Evolutionary conservation across 2,113 vertebrate species (phyloP).

Genomic region (Vidua macroura): DNA sequence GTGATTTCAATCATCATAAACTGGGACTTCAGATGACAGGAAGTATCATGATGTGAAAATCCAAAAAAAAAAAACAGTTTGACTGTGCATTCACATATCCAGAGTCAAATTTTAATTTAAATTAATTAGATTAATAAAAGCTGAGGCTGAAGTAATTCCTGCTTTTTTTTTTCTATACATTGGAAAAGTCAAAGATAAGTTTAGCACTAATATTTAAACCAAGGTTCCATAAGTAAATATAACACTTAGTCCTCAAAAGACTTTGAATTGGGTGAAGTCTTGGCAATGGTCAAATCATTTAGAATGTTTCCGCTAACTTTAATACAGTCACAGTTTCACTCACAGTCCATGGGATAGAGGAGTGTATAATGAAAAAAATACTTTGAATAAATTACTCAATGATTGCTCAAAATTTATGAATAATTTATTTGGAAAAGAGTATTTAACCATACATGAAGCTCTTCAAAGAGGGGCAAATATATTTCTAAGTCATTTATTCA

Average conservation of each 20-base stretch:
- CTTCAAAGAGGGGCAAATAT: slow-evolving; percentile 17
- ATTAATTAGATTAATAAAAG: background rate
- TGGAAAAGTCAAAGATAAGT: background rate
- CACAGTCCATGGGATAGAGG: background rate
- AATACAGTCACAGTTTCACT: background rate
- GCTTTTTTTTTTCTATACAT: background rate
- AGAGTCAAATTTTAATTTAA: background rate
- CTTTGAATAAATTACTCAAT: slow-evolving; percentile 46
- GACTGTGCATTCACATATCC: background rate
- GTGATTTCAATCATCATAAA: background rate
- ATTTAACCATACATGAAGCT: slow-evolving; percentile 38
- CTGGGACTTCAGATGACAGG: background rate
- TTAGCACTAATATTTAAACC: background rate
- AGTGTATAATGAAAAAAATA: slow-evolving; percentile 33
- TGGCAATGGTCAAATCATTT: background rate
- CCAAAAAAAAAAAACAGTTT: background rate
- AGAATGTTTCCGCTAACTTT: background rate
- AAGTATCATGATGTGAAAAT: background rate
- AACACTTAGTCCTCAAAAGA: background rate
- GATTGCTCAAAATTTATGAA: slow-evolving; percentile 49
- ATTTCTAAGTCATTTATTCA: slow-evolving; percentile 55
- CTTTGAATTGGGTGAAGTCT: background rate
- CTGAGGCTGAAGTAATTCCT: background rate
- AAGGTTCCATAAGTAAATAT: background rate
- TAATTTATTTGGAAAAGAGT: slow-evolving; percentile 35